Conservation (phyloP, 53 echinoderm and acorn worm species). For the Patiria pectinifera region DNA sequence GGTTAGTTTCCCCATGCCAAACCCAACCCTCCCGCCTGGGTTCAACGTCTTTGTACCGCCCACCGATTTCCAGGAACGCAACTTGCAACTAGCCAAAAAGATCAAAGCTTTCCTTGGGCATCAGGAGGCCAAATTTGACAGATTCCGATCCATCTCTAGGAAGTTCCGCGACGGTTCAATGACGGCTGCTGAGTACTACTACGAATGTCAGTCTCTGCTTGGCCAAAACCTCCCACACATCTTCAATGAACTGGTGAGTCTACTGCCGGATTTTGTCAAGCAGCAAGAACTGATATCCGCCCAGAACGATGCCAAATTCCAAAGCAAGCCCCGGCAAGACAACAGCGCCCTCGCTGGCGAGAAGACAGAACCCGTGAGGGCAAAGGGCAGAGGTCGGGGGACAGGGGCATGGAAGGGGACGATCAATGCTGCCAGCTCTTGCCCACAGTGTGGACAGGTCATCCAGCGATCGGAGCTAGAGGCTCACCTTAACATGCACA, state of each 20-base stretch:
- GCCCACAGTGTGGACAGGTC: slow-evolving; percentile 77
- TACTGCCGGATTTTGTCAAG: slow-evolving; percentile 85
- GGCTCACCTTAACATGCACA: slow-evolving; percentile 76
- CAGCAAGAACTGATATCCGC: slow-evolving; percentile 87
- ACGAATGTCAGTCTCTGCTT: slow-evolving; percentile 70
- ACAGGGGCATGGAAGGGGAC: slow-evolving; percentile 12
- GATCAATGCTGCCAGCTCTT: slow-evolving; percentile 56
- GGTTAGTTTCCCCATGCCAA: slow-evolving; percentile 26
- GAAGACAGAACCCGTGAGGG: slow-evolving; percentile 45
- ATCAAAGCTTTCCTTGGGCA: slow-evolving; percentile 72
- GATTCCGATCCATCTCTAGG: slow-evolving; percentile 83
- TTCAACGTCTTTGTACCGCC: slow-evolving; percentile 63
- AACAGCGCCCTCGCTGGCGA: slow-evolving; percentile 68
- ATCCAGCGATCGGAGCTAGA: slow-evolving; percentile 67
- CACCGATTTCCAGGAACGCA: slow-evolving; percentile 78
- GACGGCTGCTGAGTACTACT: slow-evolving; percentile 72
- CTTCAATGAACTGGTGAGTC: slow-evolving; percentile 87
- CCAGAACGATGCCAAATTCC: slow-evolving; percentile 63
- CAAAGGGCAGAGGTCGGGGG: slow-evolving; percentile 60
- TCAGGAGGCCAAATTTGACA: slow-evolving; percentile 73
- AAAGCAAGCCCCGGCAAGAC: slow-evolving; percentile 34
- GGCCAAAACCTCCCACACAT: slow-evolving; percentile 81
- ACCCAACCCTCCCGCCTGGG: background rate
- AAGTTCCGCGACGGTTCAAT: slow-evolving; percentile 73
- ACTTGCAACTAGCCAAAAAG: slow-evolving; percentile 68